phyloP scores from a whole-genome alignment of 1,140 invertebrate species.

The Penaeus chinensis region DNA sequence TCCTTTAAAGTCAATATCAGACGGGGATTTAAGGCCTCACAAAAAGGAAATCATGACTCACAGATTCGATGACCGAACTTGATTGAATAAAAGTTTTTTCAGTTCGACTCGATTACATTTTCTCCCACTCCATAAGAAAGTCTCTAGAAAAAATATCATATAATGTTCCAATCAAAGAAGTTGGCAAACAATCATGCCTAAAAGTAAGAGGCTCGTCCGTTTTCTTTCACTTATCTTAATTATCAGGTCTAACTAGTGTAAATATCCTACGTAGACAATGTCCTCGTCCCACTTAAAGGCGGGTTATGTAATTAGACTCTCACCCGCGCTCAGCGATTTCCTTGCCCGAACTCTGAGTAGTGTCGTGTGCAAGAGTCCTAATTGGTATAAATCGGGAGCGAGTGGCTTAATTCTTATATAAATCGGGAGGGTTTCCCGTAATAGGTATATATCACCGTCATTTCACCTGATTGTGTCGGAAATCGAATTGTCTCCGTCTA shows the following conservation, averaged over 20 bases:
- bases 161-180: no score
- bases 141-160: not conserved
- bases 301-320: slow-evolving; percentile 48
- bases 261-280: slow-evolving; percentile 47
- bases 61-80: no score
- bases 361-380: slow-evolving; percentile 35
- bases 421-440: slow-evolving; percentile 42
- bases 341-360: not conserved
- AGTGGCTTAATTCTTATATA: slow-evolving; percentile 53
- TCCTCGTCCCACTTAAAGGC: slow-evolving; percentile 37
- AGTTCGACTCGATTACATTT: no score
- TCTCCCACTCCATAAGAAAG: no score
- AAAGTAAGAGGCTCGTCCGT: slow-evolving; percentile 15
- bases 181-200: not conserved
- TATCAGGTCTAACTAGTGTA: slow-evolving; percentile 55
- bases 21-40: no score
- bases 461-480: slow-evolving; percentile 31
- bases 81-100: no score
- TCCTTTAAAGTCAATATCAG: no score
- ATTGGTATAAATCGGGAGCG: slow-evolving; percentile 45
- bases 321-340: slow-evolving; percentile 26
- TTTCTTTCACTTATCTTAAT: slow-evolving; percentile 55
- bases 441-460: slow-evolving; percentile 47
- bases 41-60: no score
- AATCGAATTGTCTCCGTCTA: slow-evolving; percentile 53